Evolutionary conservation across 2,888 invertebrate genomes (phyloP).

Genomic region (Dicycla oo): DNA sequence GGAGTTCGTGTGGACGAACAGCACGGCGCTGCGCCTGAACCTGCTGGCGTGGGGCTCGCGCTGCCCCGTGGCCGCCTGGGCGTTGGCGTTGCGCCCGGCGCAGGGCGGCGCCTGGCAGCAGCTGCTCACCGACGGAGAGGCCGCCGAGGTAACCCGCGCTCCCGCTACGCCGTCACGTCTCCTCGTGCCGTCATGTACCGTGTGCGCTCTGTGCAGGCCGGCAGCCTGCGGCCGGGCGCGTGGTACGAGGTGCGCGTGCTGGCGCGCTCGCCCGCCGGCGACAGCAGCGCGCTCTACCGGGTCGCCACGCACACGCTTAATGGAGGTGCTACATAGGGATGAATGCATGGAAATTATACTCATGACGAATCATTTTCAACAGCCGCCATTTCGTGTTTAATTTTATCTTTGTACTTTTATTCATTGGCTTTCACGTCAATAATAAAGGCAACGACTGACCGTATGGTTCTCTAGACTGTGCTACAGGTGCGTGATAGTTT

Average conservation of each 20-base stretch:
- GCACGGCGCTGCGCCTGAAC: slow-evolving; percentile 92
- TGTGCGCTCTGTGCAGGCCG: slow-evolving; percentile 77
- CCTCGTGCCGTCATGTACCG: background rate
- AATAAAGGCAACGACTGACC: too few relatives aligned
- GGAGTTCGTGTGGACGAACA: slow-evolving; percentile 92
- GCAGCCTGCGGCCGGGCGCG: slow-evolving; percentile 86
- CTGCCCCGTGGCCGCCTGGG: slow-evolving; percentile 92
- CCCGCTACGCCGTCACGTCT: too few relatives aligned
- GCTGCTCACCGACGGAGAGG: slow-evolving; percentile 72
- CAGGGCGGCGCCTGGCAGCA: slow-evolving; percentile 81
- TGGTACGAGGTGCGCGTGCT: slow-evolving; percentile 91
- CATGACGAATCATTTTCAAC: background rate
- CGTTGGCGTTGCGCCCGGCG: slow-evolving; percentile 88
- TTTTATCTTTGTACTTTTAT: background rate
- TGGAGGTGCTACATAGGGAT: slow-evolving; percentile 81
- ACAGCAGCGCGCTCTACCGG: slow-evolving; percentile 88
- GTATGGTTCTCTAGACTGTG: background rate
- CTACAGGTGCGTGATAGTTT: slow-evolving; percentile 1
- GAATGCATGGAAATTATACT: background rate
- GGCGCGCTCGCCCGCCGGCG: slow-evolving; percentile 89
- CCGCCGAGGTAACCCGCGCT: slow-evolving; percentile 70
- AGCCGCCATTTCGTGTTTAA: background rate
- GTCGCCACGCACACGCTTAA: slow-evolving; percentile 88
- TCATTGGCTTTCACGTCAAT: background rate
- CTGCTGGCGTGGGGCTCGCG: slow-evolving; percentile 93